Conservation (phyloP, 1,140 invertebrate species). For the Chionoecetes opilio region DNA sequence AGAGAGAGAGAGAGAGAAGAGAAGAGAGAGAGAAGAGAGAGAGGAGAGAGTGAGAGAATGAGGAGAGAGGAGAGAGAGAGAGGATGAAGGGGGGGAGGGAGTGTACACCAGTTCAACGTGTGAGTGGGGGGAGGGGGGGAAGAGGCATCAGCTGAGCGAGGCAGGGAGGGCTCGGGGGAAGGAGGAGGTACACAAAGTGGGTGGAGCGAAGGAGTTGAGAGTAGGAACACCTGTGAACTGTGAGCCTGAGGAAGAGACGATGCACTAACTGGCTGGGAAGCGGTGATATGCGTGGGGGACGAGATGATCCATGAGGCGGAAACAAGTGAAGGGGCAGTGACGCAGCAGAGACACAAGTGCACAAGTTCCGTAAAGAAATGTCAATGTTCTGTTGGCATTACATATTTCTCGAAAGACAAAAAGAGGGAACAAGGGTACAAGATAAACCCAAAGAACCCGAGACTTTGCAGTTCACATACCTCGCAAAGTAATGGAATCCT, state of each 20-base stretch:
- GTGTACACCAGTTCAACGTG: neutral
- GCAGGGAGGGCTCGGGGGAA: neutral
- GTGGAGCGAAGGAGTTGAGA: neutral
- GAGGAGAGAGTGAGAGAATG: neutral
- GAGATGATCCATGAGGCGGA: neutral
- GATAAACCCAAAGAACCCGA: too few species aligned
- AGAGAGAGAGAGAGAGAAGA: conserved; percentile 62
- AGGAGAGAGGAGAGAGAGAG: too few species aligned
- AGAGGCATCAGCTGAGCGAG: neutral
- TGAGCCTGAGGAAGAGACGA: neutral
- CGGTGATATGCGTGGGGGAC: too few species aligned
- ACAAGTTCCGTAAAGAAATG: too few species aligned
- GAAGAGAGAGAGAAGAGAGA: too few species aligned
- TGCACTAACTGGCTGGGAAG: neutral
- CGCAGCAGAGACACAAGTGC: too few species aligned
- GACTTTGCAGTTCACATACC: too few species aligned
- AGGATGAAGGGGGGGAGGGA: neutral
- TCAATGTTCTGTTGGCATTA: too few species aligned
- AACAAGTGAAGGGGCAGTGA: neutral
- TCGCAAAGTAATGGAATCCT: too few species aligned
- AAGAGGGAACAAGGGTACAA: too few species aligned
- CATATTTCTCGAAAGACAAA: too few species aligned
- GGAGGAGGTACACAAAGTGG: conserved; percentile 4
- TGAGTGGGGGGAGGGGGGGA: neutral
- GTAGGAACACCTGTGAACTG: neutral